Evolutionary conservation across 1,140 invertebrate species (phyloP), one percentile per base, ranked within the genome.

Genomic region (Chironomus tepperi): DNA sequence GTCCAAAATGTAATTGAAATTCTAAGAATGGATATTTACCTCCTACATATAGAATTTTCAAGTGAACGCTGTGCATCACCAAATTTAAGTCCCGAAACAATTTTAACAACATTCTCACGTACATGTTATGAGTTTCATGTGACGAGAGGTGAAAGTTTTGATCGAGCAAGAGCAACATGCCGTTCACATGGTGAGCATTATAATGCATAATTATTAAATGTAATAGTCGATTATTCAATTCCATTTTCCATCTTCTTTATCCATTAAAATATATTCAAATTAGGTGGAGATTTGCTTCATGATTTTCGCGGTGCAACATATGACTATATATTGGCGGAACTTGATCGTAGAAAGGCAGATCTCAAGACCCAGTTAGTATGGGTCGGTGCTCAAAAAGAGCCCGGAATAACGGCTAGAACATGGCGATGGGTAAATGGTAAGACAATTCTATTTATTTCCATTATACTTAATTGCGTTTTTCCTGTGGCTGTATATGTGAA

Each of bases 381-480:
- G 95, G 92, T 97, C 47, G 94, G 95, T 0, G 93, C 92, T 0
- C 90, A 93, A 78, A 94, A 94, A 79, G 94, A 96, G 77, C 92
- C 93, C 0, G 88, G 90, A 10, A 86, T 93, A 43, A 92, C 90
- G 0, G 90, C 90, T 0, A 86, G 91, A 74, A 94, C 90, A 1
- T 97, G 94, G 94, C 90, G 90, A 83, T 96, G 94, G 94, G 91
- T 95, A 18, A 90, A 93, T 79, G 93, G 93, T 95, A 83, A 85
- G 87, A 77, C 18, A 67, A 75, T 67, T 16, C 7, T 70, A 24
- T 10, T 47, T 64, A 76, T 43, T 64, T 34, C 24, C 24, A 16
- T 42, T 75, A 73, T 77, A 75, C 65, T 3, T 74, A 75, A 67
- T 73, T 12, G n/a, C 65, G 18, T n/a, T 34, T 42, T 10, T 42